Evolutionary conservation across 1,140 invertebrate species (phyloP).

Genomic region (Temnothorax longispinosus): DNA sequence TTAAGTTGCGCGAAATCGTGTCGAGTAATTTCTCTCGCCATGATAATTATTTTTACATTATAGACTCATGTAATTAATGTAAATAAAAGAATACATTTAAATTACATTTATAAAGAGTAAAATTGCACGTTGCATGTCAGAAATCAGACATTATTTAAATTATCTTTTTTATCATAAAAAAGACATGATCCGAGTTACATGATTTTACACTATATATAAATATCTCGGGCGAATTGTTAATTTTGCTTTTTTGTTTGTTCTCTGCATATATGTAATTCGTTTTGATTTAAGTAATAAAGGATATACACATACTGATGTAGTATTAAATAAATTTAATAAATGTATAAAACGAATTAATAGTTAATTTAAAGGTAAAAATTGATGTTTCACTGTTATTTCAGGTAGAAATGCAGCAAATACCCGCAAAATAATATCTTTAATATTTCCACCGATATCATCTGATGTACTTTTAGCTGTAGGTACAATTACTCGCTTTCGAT

Average conservation of each 20-base stretch:
- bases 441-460: not conserved
- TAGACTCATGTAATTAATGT: not conserved
- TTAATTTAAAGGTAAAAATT: not conserved
- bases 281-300: not conserved
- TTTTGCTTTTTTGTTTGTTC: not conserved
- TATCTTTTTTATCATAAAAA: not conserved
- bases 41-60: not conserved
- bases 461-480: not conserved
- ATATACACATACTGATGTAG: not conserved
- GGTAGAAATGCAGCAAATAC: not conserved
- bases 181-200: not conserved
- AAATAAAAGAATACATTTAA: not conserved
- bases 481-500: not conserved
- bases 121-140: not conserved
- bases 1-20: conserved; percentile 34
- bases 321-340: not conserved
- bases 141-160: not conserved
- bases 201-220: not conserved
- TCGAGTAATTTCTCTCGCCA: not conserved
- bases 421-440: not conserved
- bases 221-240: not conserved
- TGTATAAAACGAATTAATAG: conserved; percentile 40
- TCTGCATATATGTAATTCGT: not conserved
- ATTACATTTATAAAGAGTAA: not conserved
- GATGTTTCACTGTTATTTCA: conserved; percentile 9